A percentile compares a stretch with the other conserved stretches of the same genome.
Conservation (phyloP, 2,797 vertebrate genomes). For the Melanotaenia maccullochi region DNA sequence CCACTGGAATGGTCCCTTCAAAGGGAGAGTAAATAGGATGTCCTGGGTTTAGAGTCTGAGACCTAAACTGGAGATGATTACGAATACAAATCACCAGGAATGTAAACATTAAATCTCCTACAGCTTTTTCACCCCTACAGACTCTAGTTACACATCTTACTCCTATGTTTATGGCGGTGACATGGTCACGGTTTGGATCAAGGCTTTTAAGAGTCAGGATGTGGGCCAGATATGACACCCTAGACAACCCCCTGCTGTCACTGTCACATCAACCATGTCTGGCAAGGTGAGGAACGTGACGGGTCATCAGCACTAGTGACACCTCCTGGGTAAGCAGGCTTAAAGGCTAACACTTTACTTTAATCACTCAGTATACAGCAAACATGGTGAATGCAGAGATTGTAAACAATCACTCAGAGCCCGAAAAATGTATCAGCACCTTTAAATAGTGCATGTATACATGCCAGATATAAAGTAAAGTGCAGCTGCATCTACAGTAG, state of each 20-base stretch:
- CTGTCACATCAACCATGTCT: slow-evolving; percentile 57
- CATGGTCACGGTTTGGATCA: slow-evolving; percentile 25
- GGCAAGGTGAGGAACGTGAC: slow-evolving; percentile 28
- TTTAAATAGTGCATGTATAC: slow-evolving; percentile 5
- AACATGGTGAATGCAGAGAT: slow-evolving; percentile 1
- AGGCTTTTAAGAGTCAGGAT: slow-evolving; percentile 37
- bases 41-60: slow-evolving; percentile 32
- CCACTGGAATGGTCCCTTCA: slow-evolving; percentile 29
- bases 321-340: slow-evolving; percentile 44
- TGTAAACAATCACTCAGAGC: slow-evolving; percentile 15
- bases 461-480: slow-evolving; percentile 67
- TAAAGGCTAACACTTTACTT: slow-evolving; percentile 64
- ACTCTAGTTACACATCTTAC: slow-evolving; percentile 33
- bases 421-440: slow-evolving; percentile 12
- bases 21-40: slow-evolving; percentile 47
- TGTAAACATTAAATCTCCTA: slow-evolving; percentile 28
- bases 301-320: slow-evolving; percentile 27
- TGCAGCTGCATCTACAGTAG: slow-evolving; percentile 56
- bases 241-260: slow-evolving; percentile 47
- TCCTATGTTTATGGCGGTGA: slow-evolving; percentile 14
- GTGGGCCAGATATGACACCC: slow-evolving; percentile 43
- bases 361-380: slow-evolving; percentile 38
- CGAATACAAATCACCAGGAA: slow-evolving; percentile 34
- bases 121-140: slow-evolving; percentile 12
- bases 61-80: slow-evolving; percentile 18